Percentiles rank a stretch among this genome's conserved stretches.
phyloP scores from a whole-genome alignment of 2,797 vertebrate genomes.

The Muraenolepis orangiensis region DNA sequence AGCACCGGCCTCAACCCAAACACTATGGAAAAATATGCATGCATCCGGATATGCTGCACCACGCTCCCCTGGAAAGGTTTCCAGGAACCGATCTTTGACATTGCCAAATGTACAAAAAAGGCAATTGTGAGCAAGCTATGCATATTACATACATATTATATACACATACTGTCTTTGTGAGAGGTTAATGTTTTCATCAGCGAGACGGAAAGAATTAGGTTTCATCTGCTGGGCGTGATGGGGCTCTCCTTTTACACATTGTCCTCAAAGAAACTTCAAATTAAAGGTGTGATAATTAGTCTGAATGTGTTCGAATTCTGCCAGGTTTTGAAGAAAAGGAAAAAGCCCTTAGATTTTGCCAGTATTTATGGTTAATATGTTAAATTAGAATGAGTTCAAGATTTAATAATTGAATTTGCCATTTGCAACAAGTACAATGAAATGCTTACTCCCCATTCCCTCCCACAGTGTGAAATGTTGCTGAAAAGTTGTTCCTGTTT shows the following conservation, averaged over 20 bases:
- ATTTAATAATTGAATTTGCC: no score
- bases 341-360: neutral
- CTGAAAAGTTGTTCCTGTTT: neutral
- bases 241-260: conserved; percentile 31
- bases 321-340: conserved; percentile 56
- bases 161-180: conserved; percentile 14
- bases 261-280: conserved; percentile 42
- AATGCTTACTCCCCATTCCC: no score
- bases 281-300: conserved; percentile 54
- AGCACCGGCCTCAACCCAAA: conserved; percentile 39
- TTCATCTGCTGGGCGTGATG: conserved; percentile 37
- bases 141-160: conserved; percentile 9
- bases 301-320: conserved; percentile 57
- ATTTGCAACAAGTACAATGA: no score
- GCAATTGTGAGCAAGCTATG: conserved; percentile 4
- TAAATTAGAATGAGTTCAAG: neutral
- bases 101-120: neutral
- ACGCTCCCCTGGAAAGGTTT: neutral
- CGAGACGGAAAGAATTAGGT: conserved; percentile 28
- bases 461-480: no score
- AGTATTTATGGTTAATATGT: neutral
- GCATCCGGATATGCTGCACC: neutral
- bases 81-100: neutral
- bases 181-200: conserved; percentile 9
- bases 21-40: conserved; percentile 40